Percentiles rank a stretch among this genome's conserved stretches.
These are phyloP conservation scores for Pachydiplax longipennis DNA, from an alignment of 2,888 invertebrate genomes.

Conservation along the genomic window DNA sequence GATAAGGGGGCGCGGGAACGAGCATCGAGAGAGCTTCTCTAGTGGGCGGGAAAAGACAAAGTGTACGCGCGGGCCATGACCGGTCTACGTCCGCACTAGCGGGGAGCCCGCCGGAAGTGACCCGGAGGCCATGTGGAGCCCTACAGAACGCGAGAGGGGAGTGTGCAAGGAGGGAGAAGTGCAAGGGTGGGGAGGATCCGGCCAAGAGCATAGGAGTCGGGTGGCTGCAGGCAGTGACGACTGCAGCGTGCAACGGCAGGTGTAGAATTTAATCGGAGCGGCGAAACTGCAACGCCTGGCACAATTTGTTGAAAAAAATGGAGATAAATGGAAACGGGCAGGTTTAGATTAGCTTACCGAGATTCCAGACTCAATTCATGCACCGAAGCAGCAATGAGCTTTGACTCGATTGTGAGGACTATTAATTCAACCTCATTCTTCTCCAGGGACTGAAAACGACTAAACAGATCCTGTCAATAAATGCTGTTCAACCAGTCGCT, in stretches of 20 bases:
- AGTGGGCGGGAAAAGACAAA: not conserved
- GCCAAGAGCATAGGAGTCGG: not conserved
- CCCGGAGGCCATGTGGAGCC: conserved; percentile 38
- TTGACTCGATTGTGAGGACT: too few species aligned
- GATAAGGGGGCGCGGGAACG: not conserved
- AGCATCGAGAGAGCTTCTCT: not conserved
- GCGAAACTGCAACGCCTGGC: not conserved
- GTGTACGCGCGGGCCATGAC: conserved; percentile 20
- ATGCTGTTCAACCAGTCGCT: too few species aligned
- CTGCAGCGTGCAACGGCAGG: not conserved
- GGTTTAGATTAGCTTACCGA: too few species aligned
- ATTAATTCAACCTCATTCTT: too few species aligned
- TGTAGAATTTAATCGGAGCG: not conserved
- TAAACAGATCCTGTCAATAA: too few species aligned
- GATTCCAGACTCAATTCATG: too few species aligned
- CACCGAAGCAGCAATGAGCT: too few species aligned
- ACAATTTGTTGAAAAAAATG: not conserved
- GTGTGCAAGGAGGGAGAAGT: not conserved
- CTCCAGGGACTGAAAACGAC: too few species aligned
- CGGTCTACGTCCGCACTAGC: conserved; percentile 19
- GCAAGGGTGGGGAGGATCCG: not conserved
- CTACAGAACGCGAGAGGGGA: not conserved
- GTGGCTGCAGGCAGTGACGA: not conserved
- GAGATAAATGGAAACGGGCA: not conserved
- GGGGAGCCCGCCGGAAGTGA: conserved; percentile 28